Base-by-base conservation (phyloP, 2,797 vertebrate species). In the Rachycentron canadum region DNA sequence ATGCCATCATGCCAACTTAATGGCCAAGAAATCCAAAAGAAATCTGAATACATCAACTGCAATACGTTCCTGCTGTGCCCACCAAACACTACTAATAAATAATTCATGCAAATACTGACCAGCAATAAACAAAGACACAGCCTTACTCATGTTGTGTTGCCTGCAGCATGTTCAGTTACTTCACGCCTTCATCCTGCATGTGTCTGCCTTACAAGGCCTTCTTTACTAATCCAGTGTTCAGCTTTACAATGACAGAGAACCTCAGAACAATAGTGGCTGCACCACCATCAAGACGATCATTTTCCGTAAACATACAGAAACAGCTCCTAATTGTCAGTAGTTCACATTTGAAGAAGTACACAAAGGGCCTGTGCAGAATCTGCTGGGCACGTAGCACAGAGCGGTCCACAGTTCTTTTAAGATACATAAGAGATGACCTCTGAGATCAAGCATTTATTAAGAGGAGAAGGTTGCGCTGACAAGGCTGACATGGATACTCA, bases 401-500 rank as follows among this genome's bases (percentile, higher is more conserved):
- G 19, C 23, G 23, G 4, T 30, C 23, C 28, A 14, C 5, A 36
- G n/a, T 25, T 69, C 21, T 58, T 49, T 50, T 21, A 32, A 67
- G 57, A 40, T 10, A 45, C 16, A 67, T 66, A 45, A 70, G 36
- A 40, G 11, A 78, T 70, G 68, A 78, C 45, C 50, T 69, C 28
- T 36, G 52, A 78, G 47, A 81, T 59, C 40, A 74, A 80, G 68
- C 52, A 71, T 69, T 64, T 30, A 69, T 71, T 17, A 30, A 66
- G 45, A 75, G 60, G 50, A 36, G 16, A 19, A 56, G 38, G 34
- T 43, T 49, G 21, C 49, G 50, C 56, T 49, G 47, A 73, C 0
- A 2, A 63, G 47, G 49, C n/a, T 71, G 56, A 45, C 28, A 77
- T 47, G 61, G 58, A n/a, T 62, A 83, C 71, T 83, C 72, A 82